Evolutionary conservation across 1,140 invertebrate genomes (phyloP).

Genomic region (Drosophila malerkotliana): DNA sequence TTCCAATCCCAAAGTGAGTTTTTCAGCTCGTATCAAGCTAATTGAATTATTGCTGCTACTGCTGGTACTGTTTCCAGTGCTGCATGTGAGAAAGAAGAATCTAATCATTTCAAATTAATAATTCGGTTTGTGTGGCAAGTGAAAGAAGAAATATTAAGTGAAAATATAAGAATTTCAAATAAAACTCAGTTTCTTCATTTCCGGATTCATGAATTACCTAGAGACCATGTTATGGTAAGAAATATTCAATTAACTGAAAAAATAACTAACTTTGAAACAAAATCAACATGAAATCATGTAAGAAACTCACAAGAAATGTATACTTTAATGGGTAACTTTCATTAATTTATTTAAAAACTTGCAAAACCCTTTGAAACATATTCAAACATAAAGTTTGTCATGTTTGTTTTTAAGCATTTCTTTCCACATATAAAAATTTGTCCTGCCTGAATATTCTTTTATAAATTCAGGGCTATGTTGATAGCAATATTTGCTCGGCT

Average conservation of each 20-base stretch:
- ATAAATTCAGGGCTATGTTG: conserved; percentile 3
- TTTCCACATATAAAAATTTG: conserved; percentile 2
- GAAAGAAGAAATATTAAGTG: conserved; percentile 10
- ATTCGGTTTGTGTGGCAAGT: conserved; percentile 16
- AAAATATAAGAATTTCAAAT: conserved; percentile 11
- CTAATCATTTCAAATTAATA: conserved; percentile 26
- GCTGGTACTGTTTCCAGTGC: conserved; percentile 4
- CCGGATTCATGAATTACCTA: conserved; percentile 64
- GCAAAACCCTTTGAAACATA: background rate
- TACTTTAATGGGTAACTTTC: conserved; percentile 2
- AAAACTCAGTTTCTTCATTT: background rate
- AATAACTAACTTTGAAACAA: background rate
- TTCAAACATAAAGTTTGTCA: background rate
- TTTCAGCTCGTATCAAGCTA: conserved; percentile 4
- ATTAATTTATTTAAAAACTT: background rate
- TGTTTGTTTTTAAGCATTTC: conserved; percentile 34
- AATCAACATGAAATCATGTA: background rate
- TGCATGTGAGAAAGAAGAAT: conserved; percentile 9
- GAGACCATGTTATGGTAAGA: conserved; percentile 74
- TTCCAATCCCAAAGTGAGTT: conserved; percentile 22
- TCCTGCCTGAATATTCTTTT: background rate
- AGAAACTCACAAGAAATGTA: conserved; percentile 8
- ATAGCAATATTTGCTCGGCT: conserved; percentile 37
- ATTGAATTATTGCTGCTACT: conserved; percentile 30
- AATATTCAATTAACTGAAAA: background rate